phyloP scores from a whole-genome alignment of 1,140 invertebrate species.

The Aleiodes sp. region DNA sequence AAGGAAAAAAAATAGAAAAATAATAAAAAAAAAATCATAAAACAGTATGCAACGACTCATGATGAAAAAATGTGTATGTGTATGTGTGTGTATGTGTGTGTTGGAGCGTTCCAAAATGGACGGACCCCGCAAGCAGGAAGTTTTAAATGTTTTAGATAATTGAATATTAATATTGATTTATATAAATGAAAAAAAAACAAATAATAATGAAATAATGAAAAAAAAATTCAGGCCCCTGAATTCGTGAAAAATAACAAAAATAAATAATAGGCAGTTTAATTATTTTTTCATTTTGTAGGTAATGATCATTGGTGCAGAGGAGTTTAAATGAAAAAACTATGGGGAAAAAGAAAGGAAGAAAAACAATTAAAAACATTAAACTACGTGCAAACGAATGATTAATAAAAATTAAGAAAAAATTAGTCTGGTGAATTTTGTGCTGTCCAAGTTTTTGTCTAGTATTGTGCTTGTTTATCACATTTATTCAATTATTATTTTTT shows the following conservation, averaged over 20 bases:
- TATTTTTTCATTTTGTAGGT: background rate
- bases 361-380: no score
- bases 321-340: slow-evolving; percentile 39
- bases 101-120: slow-evolving; percentile 37
- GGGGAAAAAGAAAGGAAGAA: background rate
- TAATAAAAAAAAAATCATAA: slow-evolving; percentile 33
- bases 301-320: slow-evolving; percentile 45
- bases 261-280: slow-evolving; percentile 33
- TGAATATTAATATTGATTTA: slow-evolving; percentile 59
- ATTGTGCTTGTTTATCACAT: slow-evolving; percentile 62
- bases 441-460: slow-evolving; percentile 61
- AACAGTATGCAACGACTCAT: slow-evolving; percentile 31
- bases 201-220: slow-evolving; percentile 33
- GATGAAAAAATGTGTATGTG: slow-evolving; percentile 36
- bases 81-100: slow-evolving; percentile 39
- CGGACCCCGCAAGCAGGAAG: slow-evolving; percentile 50
- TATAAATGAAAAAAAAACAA: slow-evolving; percentile 30
- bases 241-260: no score
- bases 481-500: background rate
- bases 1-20: slow-evolving; percentile 42
- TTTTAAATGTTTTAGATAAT: slow-evolving; percentile 63
- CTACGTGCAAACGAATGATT: slow-evolving; percentile 13
- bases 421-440: slow-evolving; percentile 61
- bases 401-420: slow-evolving; percentile 44
- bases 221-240: slow-evolving; percentile 43